A percentile compares a stretch with the other conserved stretches of the same genome.
Evolutionary conservation across 2,797 vertebrate species (phyloP).

Genomic region (Peromyscus nudipes): DNA sequence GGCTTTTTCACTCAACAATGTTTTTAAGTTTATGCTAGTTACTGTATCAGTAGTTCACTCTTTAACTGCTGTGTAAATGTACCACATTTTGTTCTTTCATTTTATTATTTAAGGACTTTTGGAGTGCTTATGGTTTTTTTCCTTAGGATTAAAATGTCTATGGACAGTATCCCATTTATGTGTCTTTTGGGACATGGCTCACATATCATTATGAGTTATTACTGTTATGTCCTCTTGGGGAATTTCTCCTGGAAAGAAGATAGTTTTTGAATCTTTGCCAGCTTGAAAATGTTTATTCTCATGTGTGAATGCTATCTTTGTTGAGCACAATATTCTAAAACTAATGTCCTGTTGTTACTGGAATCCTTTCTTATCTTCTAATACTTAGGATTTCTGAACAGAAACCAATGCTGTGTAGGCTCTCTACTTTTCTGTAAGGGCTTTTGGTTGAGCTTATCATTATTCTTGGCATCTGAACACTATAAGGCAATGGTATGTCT

Average conservation of each 20-base stretch:
- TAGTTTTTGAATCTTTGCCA: background rate
- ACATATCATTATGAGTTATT: background rate
- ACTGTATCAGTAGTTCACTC: background rate
- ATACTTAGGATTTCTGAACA: background rate
- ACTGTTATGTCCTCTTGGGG: background rate
- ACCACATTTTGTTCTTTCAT: background rate
- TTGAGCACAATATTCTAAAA: background rate
- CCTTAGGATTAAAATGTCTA: background rate
- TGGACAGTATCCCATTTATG: background rate
- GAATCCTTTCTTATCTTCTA: background rate
- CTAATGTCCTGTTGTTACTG: background rate
- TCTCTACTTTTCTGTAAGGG: background rate
- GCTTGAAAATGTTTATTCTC: background rate
- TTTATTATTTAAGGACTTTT: background rate
- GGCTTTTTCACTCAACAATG: background rate
- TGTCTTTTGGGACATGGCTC: background rate
- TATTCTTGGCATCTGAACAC: background rate
- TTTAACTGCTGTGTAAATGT: background rate
- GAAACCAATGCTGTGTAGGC: background rate
- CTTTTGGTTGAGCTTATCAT: background rate
- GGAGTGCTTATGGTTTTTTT: background rate
- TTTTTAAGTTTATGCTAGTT: background rate
- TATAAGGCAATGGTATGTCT: background rate
- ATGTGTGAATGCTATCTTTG: background rate
- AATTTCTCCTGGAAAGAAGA: background rate